These are phyloP conservation scores for Accipiter virgatus DNA, from an alignment of 2,113 vertebrate species.

Conservation along the genomic window DNA sequence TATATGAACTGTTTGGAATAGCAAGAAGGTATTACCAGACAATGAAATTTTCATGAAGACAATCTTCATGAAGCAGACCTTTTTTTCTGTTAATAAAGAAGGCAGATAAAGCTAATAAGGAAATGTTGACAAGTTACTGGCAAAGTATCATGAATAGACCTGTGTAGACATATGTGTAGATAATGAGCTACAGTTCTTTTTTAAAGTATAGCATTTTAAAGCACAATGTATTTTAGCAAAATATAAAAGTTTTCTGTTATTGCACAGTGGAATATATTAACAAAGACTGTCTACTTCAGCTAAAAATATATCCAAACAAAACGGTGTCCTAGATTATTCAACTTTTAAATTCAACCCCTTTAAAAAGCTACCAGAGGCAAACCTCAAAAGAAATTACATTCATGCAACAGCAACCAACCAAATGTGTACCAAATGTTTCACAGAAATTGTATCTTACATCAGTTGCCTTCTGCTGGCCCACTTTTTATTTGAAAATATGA, in stretches of 20 bases:
- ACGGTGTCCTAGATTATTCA: background rate
- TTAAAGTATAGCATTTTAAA: background rate
- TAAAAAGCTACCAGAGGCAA: background rate
- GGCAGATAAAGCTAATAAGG: background rate
- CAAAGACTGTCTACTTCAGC: background rate
- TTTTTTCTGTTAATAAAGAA: background rate
- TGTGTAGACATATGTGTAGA: background rate
- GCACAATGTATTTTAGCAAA: background rate
- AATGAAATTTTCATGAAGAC: background rate
- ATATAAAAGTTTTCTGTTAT: background rate
- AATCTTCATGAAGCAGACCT: background rate
- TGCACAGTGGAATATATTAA: background rate
- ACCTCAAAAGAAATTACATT: background rate
- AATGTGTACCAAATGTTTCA: background rate
- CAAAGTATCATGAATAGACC: background rate
- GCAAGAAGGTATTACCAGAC: background rate
- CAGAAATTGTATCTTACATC: background rate
- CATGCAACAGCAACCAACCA: background rate
- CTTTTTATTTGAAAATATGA: background rate
- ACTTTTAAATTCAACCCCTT: background rate
- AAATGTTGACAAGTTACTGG: background rate
- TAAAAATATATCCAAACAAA: background rate
- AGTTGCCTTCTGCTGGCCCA: background rate
- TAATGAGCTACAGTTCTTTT: background rate
- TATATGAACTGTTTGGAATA: background rate